phyloP scores from a whole-genome alignment of 2,113 vertebrate species.

The Mystacornis crossleyi region DNA sequence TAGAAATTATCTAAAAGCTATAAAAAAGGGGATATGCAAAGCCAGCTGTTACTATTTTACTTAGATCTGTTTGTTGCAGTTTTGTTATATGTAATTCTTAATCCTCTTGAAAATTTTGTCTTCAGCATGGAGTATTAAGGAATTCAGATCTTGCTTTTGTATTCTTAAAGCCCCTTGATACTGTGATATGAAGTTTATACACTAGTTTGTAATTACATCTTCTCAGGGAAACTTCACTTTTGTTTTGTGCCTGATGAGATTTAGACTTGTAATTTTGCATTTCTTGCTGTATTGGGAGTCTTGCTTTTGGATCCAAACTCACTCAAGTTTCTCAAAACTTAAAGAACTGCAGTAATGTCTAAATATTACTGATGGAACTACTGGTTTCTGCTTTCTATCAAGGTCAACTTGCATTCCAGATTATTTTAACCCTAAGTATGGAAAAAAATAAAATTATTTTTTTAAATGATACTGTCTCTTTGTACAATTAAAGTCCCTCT shows the following conservation, averaged over 20 bases:
- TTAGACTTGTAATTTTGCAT: background rate
- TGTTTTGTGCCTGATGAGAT: slow-evolving; percentile 22
- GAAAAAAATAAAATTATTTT: slow-evolving; percentile 51
- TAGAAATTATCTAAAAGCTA: background rate
- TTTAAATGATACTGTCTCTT: background rate
- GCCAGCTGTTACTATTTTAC: background rate
- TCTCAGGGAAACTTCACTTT: slow-evolving; percentile 69
- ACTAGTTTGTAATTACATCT: background rate
- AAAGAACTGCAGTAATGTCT: background rate
- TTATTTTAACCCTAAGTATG: background rate
- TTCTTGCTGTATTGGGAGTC: background rate
- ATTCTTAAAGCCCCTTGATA: background rate
- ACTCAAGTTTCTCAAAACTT: background rate
- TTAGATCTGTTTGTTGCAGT: background rate
- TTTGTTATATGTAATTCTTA: background rate
- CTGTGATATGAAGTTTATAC: background rate
- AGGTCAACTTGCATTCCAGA: background rate
- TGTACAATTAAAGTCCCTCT: background rate
- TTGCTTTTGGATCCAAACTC: background rate
- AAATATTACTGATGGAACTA: background rate
- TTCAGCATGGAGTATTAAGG: background rate
- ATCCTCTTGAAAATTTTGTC: background rate
- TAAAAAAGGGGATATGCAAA: slow-evolving; percentile 45
- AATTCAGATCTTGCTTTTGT: background rate
- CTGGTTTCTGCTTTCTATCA: background rate